A percentile compares a stretch with the other conserved stretches of the same genome.
Conservation (phyloP, 1,140 invertebrate species). For the Dendroctonus ponderosae region DNA sequence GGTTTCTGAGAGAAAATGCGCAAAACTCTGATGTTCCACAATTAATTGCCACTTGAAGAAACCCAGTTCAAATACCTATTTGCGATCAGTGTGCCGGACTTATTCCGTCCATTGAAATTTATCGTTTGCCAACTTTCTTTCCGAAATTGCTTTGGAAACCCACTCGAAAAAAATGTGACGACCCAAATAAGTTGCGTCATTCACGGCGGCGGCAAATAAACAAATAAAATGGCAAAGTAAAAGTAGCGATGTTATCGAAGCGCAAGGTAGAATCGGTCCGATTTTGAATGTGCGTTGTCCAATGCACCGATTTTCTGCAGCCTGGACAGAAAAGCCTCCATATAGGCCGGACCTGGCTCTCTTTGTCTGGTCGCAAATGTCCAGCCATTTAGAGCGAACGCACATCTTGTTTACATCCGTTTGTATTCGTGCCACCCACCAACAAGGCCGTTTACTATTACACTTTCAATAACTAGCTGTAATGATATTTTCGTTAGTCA, state of each 20-base stretch:
- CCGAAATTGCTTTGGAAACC: too few relatives aligned
- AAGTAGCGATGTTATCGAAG: slow-evolving; percentile 2
- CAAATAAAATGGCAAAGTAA: slow-evolving; percentile 11
- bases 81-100: too few relatives aligned
- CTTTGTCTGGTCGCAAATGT: slow-evolving; percentile 2
- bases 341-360: background rate
- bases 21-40: too few relatives aligned
- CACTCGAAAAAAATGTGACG: slow-evolving; percentile 10
- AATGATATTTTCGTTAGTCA: slow-evolving; percentile 16
- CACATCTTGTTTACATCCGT: slow-evolving; percentile 12
- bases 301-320: too few relatives aligned
- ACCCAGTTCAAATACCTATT: too few relatives aligned
- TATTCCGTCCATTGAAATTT: too few relatives aligned
- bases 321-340: too few relatives aligned
- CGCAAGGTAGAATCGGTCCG: background rate
- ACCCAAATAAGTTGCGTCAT: slow-evolving; percentile 18
- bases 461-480: slow-evolving; percentile 9
- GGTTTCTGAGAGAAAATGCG: too few relatives aligned
- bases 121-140: too few relatives aligned
- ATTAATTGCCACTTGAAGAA: too few relatives aligned
- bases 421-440: slow-evolving; percentile 5
- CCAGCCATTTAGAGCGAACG: background rate
- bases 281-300: too few relatives aligned
- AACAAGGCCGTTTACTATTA: slow-evolving; percentile 12
- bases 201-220: slow-evolving; percentile 4